Percentiles rank a stretch among this genome's conserved stretches.
phyloP scores from a whole-genome alignment of 2,888 invertebrate species.

The Cremastinae sp. region DNA sequence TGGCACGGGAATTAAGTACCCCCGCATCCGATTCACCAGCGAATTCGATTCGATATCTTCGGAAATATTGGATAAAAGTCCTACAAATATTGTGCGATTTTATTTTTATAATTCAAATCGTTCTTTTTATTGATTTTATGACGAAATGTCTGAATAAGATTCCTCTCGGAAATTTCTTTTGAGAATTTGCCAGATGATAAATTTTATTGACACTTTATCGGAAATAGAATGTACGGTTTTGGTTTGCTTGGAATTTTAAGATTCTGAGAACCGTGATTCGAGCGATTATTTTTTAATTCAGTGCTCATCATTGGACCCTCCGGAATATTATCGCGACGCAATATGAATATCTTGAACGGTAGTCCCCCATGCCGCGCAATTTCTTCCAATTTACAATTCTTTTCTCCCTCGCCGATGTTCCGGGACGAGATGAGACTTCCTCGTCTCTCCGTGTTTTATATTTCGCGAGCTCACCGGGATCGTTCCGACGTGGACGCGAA shows the following conservation, averaged over 20 bases:
- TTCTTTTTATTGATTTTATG: no score
- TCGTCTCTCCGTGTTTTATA: slow-evolving; percentile 1
- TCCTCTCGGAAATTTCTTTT: no score
- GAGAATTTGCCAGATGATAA: no score
- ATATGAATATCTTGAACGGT: slow-evolving; percentile 37
- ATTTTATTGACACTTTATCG: no score
- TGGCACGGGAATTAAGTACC: slow-evolving; percentile 23
- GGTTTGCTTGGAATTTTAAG: neutral
- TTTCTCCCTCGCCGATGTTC: neutral
- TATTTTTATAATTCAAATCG: no score
- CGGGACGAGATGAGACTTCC: neutral
- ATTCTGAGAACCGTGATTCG: neutral
- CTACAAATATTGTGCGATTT: neutral
- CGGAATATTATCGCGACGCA: neutral
- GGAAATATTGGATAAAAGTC: neutral
- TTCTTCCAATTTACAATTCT: slow-evolving; percentile 23
- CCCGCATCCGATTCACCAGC: slow-evolving; percentile 5
- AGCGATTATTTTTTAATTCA: slow-evolving; percentile 25
- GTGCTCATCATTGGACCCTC: neutral
- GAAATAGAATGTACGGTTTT: no score
- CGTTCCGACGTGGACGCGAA: slow-evolving; percentile 6
- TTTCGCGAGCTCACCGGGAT: neutral
- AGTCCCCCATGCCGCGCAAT: neutral
- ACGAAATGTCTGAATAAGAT: no score
- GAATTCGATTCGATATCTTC: neutral